A percentile compares a stretch with the other conserved stretches of the same genome.
Conservation (phyloP, 2,888 invertebrate species). For the Cantharis lateralis region DNA sequence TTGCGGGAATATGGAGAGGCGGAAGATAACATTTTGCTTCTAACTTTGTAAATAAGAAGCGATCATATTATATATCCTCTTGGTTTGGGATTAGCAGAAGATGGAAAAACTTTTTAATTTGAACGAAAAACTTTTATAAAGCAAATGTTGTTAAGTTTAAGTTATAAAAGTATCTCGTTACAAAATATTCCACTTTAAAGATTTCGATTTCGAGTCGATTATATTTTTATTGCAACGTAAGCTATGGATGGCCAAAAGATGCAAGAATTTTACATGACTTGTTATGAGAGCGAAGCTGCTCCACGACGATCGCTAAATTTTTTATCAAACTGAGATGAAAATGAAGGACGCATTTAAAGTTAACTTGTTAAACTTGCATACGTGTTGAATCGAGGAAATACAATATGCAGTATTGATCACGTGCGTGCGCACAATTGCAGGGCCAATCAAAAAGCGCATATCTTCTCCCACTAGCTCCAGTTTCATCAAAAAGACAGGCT, state of each 20-base stretch:
- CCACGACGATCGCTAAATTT: background rate
- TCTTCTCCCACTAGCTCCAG: conserved; percentile 5
- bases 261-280: background rate
- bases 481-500: conserved; percentile 17
- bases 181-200: background rate
- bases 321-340: background rate
- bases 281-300: background rate
- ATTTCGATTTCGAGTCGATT: background rate
- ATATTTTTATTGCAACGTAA: background rate
- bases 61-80: conserved; percentile 36
- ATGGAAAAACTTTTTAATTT: conserved; percentile 47
- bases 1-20: background rate
- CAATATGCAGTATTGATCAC: conserved; percentile 45
- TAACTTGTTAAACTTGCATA: conserved; percentile 26
- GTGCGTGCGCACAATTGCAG: conserved; percentile 42
- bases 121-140: conserved; percentile 13
- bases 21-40: background rate
- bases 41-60: conserved; percentile 25
- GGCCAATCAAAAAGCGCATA: conserved; percentile 14
- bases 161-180: conserved; percentile 1
- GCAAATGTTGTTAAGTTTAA: background rate
- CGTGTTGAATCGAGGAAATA: conserved; percentile 20
- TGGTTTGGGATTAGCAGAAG: conserved; percentile 40
- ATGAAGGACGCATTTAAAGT: background rate
- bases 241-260: background rate